Conservation (phyloP, 1,140 invertebrate species). For the Homalodisca vitripennis region DNA sequence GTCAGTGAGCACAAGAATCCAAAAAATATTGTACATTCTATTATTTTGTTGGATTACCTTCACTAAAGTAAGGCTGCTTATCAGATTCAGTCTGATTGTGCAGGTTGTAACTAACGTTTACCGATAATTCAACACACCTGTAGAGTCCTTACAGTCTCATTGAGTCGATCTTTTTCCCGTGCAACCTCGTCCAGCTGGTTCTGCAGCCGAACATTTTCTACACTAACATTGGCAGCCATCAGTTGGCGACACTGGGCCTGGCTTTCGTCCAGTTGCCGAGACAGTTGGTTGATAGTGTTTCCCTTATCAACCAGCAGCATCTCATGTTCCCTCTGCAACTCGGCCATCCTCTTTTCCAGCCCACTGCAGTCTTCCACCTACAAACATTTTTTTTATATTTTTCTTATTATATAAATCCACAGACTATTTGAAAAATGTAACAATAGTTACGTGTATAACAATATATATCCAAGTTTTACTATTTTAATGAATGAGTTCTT, state of each 20-base stretch:
- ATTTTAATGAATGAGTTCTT: too few species aligned
- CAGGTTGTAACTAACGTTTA: too few species aligned
- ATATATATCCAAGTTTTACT: too few species aligned
- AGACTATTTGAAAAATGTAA: too few species aligned
- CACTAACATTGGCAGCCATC: slow-evolving; percentile 46
- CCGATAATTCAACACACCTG: slow-evolving; percentile 46
- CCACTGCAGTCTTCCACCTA: slow-evolving; percentile 31
- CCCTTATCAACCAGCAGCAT: slow-evolving; percentile 48
- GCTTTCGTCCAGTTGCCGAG: slow-evolving; percentile 47
- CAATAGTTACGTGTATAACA: too few species aligned
- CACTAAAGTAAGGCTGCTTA: too few species aligned
- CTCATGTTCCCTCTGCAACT: slow-evolving; percentile 47
- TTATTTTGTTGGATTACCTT: too few species aligned
- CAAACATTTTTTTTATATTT: too few species aligned
- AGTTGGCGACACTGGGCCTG: slow-evolving; percentile 48
- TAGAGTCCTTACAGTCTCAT: slow-evolving; percentile 45
- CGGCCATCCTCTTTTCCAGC: slow-evolving; percentile 35
- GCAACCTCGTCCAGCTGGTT: slow-evolving; percentile 44
- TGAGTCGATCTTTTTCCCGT: slow-evolving; percentile 47
- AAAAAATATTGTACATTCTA: too few species aligned
- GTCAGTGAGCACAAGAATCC: too few species aligned
- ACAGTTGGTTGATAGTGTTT: slow-evolving; percentile 48
- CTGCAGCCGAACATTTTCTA: slow-evolving; percentile 45
- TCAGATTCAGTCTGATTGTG: too few species aligned
- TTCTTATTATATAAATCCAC: too few species aligned